Evolutionary conservation across 2,888 invertebrate species (phyloP), one percentile per base, ranked within the genome.

Genomic region (Entomobrya multifasciata): DNA sequence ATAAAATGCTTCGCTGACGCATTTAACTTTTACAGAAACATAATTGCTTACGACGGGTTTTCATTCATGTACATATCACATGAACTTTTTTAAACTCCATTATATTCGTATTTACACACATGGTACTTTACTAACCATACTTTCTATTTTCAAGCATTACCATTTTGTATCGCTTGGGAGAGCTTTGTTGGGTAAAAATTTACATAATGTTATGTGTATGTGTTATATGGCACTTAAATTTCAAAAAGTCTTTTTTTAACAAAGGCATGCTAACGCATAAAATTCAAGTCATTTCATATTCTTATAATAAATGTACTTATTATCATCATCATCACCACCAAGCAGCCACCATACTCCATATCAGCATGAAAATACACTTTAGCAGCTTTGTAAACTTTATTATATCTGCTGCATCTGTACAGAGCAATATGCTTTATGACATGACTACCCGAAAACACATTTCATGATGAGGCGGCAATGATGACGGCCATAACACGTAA

Each of bases 21-120:
- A 83, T 76, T 83, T 60, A 82, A 82, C 25, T 79, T 74, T 82
- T 67, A 62, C 74, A 62, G 22, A 74, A 74, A 36, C 60, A 82
- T 82, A 82, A 82, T 74, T 82, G 82, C 74, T 62, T 74, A 74
- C 57, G 49, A 74, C n/a, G 55, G 30, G 30, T 74, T 74, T 60
- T 81, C 72, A 72, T 60, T 81, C 70, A 72, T 57, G 44, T 70
- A 36, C 36, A 36, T 36, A 47, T 55, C 44, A 57, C 81, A 74
- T 82, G 44, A 20, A 62, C 41, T 49, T 36, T 70, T 67, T 44
- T 44, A 52, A 55, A 30, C 55, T 52, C 52, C 47, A 44, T 70
- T 52, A 36, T 55, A 74, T 70, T 36, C 10, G 22, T 57, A 57
- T 65, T 65, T 65, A 47, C 60, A 62, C 65, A 27, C 65, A 27